A percentile compares a stretch with the other conserved stretches of the same genome.
Conservation (phyloP, 2,113 vertebrate species). For the Callionymus lyra region DNA sequence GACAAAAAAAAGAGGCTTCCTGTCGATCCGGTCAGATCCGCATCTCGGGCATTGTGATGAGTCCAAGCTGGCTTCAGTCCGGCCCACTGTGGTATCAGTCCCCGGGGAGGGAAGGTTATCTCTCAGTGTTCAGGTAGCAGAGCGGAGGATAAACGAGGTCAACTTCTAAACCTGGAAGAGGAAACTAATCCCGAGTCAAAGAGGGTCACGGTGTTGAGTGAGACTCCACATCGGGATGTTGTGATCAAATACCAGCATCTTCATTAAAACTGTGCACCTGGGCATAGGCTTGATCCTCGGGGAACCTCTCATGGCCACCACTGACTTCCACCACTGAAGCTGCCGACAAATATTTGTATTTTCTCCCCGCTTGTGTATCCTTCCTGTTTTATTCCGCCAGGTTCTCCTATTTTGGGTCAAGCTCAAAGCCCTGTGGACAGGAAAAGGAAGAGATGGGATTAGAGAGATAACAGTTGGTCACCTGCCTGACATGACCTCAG, state of each 20-base stretch:
- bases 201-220: conserved; percentile 62
- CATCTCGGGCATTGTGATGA: conserved; percentile 37
- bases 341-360: conserved; percentile 44
- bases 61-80: conserved; percentile 44
- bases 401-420: conserved; percentile 36
- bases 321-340: conserved; percentile 6
- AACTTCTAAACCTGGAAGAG: conserved; percentile 58
- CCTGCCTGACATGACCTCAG: not conserved
- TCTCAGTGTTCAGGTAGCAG: conserved; percentile 45
- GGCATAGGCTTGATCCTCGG: conserved; percentile 37
- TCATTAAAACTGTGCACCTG: conserved; percentile 69
- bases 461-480: conserved; percentile 40
- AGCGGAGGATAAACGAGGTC: conserved; percentile 8
- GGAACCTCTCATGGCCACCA: conserved; percentile 40
- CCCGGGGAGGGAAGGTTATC: conserved; percentile 48
- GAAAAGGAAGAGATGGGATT: conserved; percentile 57
- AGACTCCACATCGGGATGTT: conserved; percentile 52
- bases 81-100: conserved; percentile 33
- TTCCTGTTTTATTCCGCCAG: conserved; percentile 11
- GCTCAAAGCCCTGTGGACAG: conserved; percentile 36
- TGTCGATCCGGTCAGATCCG: conserved; percentile 33
- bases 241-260: conserved; percentile 37
- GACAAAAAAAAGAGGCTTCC: conserved; percentile 21
- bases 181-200: conserved; percentile 68
- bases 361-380: conserved; percentile 38